Conservation (phyloP, 1,140 invertebrate genomes). For the Pseudomyrmex sp. region DNA sequence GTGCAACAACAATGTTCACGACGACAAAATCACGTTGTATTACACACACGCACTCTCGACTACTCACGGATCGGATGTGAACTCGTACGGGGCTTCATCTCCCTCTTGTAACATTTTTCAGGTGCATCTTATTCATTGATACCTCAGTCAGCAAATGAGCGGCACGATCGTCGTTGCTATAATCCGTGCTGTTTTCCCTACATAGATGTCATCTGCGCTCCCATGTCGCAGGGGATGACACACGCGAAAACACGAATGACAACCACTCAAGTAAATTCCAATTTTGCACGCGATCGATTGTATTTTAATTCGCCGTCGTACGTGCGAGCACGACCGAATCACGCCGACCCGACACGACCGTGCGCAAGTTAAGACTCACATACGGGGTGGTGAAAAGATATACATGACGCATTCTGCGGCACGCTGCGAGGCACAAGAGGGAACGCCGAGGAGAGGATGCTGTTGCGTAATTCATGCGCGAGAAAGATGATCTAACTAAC, state of each 20-base stretch:
- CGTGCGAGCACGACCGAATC: conserved; percentile 35
- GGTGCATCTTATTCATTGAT: conserved; percentile 78
- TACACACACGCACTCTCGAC: background rate
- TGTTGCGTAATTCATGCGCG: conserved; percentile 60
- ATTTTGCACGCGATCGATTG: conserved; percentile 64
- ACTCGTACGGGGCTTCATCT: conserved; percentile 79
- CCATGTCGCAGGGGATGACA: conserved; percentile 55
- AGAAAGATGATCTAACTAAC: conserved; percentile 48
- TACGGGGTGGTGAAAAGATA: conserved; percentile 23
- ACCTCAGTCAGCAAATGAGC: background rate
- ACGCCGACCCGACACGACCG: conserved; percentile 23
- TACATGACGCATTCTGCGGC: conserved; percentile 37
- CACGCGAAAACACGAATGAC: conserved; percentile 54
- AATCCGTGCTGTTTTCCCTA: background rate
- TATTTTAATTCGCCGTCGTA: conserved; percentile 49
- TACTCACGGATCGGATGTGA: conserved; percentile 78
- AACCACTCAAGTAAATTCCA: conserved; percentile 49
- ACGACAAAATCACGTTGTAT: background rate
- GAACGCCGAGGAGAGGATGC: conserved; percentile 29
- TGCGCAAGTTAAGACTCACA: conserved; percentile 18
- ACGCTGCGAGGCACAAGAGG: conserved; percentile 1
- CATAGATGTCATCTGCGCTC: conserved; percentile 37
- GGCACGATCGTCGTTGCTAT: background rate
- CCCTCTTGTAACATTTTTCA: conserved; percentile 81
- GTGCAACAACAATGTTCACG: too few species aligned